A percentile compares a stretch with the other conserved stretches of the same genome.
phyloP scores from a whole-genome alignment of 1,140 invertebrate species.

The Drosophila baimaii region DNA sequence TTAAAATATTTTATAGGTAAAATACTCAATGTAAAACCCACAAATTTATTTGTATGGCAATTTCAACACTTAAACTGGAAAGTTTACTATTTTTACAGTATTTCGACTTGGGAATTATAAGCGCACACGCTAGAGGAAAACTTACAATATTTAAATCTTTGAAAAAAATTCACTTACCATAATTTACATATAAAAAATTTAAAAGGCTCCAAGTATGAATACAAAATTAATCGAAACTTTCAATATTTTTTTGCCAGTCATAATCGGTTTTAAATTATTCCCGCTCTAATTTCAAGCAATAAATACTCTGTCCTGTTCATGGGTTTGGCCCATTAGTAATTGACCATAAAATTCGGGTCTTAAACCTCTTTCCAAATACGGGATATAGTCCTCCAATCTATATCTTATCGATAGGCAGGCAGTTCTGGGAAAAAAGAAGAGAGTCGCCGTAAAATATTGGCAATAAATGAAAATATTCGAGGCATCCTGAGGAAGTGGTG shows the following conservation, averaged over 20 bases:
- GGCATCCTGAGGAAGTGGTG: conserved; percentile 67
- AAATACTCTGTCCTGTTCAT: conserved; percentile 2
- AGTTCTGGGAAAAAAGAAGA: conserved; percentile 13
- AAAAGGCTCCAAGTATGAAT: too few species aligned
- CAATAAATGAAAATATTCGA: conserved; percentile 8
- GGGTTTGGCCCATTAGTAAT: conserved; percentile 15
- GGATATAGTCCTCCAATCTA: conserved; percentile 5
- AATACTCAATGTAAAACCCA: too few species aligned
- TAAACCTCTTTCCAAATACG: not conserved
- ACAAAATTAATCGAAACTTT: not conserved
- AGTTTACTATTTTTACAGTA: too few species aligned
- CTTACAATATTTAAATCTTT: too few species aligned
- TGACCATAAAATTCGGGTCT: not conserved
- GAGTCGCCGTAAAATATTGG: not conserved
- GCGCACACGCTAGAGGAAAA: too few species aligned
- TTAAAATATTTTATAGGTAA: too few species aligned
- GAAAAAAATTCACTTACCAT: too few species aligned
- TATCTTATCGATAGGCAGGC: conserved; percentile 20
- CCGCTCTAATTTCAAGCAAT: not conserved
- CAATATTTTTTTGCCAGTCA: not conserved
- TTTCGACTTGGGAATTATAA: too few species aligned
- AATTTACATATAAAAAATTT: too few species aligned
- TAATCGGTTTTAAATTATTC: not conserved
- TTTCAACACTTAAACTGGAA: too few species aligned
- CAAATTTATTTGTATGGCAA: too few species aligned